Conservation (phyloP, 1,140 invertebrate genomes). For the Anoplolepis gracilipes region DNA sequence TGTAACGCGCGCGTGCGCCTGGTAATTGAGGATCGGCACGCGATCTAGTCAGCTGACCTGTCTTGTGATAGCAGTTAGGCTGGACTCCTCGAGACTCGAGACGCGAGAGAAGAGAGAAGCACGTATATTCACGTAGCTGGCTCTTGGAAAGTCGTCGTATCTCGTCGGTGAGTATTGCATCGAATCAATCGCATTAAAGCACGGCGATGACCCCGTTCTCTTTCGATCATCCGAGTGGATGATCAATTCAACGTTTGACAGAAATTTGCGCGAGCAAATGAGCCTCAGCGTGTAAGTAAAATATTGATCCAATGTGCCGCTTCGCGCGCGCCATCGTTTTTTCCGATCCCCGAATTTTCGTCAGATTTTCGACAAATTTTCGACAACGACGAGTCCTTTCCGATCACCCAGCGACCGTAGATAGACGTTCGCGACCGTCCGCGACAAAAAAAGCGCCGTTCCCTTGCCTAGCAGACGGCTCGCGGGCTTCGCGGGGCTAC, state of each 20-base stretch:
- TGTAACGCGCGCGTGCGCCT: neutral
- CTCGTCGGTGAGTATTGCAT: conserved; percentile 54
- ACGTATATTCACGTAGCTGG: conserved; percentile 74
- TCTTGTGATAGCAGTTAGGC: conserved; percentile 82
- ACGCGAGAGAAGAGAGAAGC: too few relatives aligned
- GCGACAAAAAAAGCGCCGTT: neutral
- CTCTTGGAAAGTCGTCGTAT: conserved; percentile 70
- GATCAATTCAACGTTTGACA: neutral
- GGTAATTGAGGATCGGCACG: conserved; percentile 71
- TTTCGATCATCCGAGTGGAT: neutral
- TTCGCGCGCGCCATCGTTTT: conserved; percentile 79
- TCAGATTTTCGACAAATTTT: neutral
- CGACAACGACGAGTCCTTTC: neutral
- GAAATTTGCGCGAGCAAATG: neutral
- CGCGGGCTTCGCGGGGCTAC: conserved; percentile 79
- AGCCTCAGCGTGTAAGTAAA: conserved; percentile 30
- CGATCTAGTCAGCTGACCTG: conserved; percentile 83
- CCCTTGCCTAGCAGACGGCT: conserved; percentile 63
- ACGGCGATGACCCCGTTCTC: neutral
- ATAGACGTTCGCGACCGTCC: neutral
- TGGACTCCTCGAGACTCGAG: too few relatives aligned
- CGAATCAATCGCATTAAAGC: neutral
- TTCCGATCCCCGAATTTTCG: conserved; percentile 51
- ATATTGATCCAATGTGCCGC: conserved; percentile 68
- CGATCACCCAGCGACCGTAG: neutral